Conservation (phyloP, 2,113 vertebrate genomes). For the Geococcyx californianus region DNA sequence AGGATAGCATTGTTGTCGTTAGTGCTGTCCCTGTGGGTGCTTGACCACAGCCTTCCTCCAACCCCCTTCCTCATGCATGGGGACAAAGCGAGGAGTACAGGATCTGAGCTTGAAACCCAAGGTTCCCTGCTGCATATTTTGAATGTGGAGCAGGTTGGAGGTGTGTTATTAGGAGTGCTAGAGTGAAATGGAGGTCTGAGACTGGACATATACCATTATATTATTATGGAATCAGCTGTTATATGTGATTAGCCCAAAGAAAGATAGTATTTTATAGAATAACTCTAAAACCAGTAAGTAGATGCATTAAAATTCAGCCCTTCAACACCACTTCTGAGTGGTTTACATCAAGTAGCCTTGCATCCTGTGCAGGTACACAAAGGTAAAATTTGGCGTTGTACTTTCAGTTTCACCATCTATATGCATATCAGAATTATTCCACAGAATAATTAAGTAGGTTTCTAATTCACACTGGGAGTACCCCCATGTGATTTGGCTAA, state of each 20-base stretch:
- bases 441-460: background rate
- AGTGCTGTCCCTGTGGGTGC: background rate
- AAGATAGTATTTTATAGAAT: background rate
- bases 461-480: background rate
- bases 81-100: background rate
- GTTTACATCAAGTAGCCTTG: background rate
- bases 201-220: background rate
- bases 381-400: background rate
- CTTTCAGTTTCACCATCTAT: background rate
- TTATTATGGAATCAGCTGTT: background rate
- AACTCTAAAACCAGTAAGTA: background rate
- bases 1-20: too few species aligned
- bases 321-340: background rate
- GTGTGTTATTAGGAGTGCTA: background rate
- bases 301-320: background rate
- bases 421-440: background rate
- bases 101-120: background rate
- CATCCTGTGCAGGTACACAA: fast-evolving
- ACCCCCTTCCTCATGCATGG: background rate
- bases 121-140: background rate
- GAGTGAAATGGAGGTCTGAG: background rate
- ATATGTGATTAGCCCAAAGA: background rate
- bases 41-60: background rate
- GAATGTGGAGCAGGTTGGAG: background rate
- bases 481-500: background rate